Conservation (phyloP, 1,140 invertebrate species). For the Drosophila arawakana region DNA sequence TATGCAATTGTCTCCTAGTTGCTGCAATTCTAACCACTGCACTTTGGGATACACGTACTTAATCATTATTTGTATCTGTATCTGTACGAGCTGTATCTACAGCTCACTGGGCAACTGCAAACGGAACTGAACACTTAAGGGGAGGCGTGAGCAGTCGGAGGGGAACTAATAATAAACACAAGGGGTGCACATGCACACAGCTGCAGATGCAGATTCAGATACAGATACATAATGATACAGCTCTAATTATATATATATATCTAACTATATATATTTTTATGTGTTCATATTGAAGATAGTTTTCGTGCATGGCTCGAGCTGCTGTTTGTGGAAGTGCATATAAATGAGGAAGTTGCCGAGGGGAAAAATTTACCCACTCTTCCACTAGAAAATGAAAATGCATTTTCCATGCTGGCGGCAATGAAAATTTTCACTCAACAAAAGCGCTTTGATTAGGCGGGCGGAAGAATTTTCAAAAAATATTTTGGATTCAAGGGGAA, state of each 20-base stretch:
- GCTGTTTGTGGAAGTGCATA: slow-evolving; percentile 37
- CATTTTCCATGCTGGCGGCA: slow-evolving; percentile 56
- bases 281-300: slow-evolving; percentile 19
- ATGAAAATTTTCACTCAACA: slow-evolving; percentile 61
- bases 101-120: slow-evolving; percentile 39
- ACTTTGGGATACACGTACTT: slow-evolving; percentile 38
- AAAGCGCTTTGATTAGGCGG: slow-evolving; percentile 54
- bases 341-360: slow-evolving; percentile 60
- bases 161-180: slow-evolving; percentile 69
- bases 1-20: slow-evolving; percentile 67
- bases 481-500: background rate
- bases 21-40: slow-evolving; percentile 53
- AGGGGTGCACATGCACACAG: slow-evolving; percentile 60
- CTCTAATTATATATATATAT: slow-evolving; percentile 64
- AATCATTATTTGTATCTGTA: slow-evolving; percentile 11
- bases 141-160: slow-evolving; percentile 16
- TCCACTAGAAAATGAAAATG: slow-evolving; percentile 47
- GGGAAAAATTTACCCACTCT: slow-evolving; percentile 6
- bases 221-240: slow-evolving; percentile 30
- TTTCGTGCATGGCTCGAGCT: slow-evolving; percentile 53
- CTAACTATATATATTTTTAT: slow-evolving; percentile 19
- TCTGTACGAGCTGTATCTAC: slow-evolving; percentile 15
- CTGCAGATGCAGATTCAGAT: slow-evolving; percentile 13
- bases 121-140: slow-evolving; percentile 78
- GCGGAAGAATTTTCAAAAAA: background rate